Conservation (phyloP, 2,888 invertebrate species). For the Habroteleia sp. region DNA sequence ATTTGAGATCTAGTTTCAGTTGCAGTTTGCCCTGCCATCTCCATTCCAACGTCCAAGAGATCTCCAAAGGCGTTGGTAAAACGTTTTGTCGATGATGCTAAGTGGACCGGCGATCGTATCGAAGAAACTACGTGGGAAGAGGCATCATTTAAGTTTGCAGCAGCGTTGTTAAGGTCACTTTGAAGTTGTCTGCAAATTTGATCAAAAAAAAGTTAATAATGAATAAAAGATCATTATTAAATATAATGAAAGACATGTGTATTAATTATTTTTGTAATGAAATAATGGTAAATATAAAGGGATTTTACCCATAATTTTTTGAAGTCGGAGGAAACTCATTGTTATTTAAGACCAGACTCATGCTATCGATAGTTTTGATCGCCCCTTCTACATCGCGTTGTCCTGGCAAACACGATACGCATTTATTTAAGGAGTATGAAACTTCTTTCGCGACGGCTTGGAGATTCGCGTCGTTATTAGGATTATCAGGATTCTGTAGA, state of each 20-base stretch:
- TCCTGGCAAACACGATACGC: constrained; percentile 93
- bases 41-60: constrained; percentile 89
- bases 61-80: constrained; percentile 91
- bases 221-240: not conserved
- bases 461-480: constrained; percentile 83
- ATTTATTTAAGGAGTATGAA: constrained; percentile 84
- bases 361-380: constrained; percentile 89
- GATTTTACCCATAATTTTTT: constrained; percentile 85
- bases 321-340: constrained; percentile 89
- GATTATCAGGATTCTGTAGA: constrained; percentile 85
- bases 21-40: constrained; percentile 91
- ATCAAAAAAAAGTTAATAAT: not conserved
- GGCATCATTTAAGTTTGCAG: constrained; percentile 91
- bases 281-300: not conserved
- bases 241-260: no score
- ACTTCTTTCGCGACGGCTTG: constrained; percentile 90
- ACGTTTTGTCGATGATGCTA: constrained; percentile 88
- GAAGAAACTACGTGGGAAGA: constrained; percentile 91
- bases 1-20: constrained; percentile 89
- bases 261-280: not conserved
- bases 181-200: constrained; percentile 86
- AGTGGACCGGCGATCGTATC: constrained; percentile 86
- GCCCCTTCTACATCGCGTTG: constrained; percentile 96
- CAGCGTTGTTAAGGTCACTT: constrained; percentile 91
- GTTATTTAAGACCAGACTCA: constrained; percentile 87